Evolutionary conservation across 1,140 invertebrate genomes (phyloP).

Genomic region (Ectropis grisescens): DNA sequence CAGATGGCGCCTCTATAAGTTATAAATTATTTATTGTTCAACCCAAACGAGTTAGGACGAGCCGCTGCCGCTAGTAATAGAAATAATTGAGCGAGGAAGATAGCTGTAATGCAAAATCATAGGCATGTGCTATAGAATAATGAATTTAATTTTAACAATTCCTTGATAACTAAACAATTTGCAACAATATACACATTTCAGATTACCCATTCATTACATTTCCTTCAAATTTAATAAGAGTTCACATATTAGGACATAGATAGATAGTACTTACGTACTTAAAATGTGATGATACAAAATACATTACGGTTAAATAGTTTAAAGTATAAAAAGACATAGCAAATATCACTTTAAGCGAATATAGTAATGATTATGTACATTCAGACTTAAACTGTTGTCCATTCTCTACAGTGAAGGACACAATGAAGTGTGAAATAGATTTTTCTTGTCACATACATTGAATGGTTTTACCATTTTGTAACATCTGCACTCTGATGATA

Average conservation of each 20-base stretch:
- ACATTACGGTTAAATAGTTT: background rate
- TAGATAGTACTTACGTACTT: background rate
- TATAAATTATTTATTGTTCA: background rate
- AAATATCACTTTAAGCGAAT: too few species aligned
- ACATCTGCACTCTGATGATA: too few species aligned
- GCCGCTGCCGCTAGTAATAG: background rate
- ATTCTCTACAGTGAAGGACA: too few species aligned
- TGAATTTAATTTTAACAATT: constrained; percentile 57
- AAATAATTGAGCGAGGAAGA: background rate
- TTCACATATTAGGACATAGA: constrained; percentile 1
- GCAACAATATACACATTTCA: constrained; percentile 26
- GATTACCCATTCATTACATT: constrained; percentile 6
- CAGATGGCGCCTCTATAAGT: background rate
- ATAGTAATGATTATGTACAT: too few species aligned
- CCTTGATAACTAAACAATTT: constrained; percentile 36
- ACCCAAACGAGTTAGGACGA: too few species aligned
- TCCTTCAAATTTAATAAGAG: constrained; percentile 7
- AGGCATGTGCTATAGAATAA: constrained; percentile 29
- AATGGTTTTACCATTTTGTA: too few species aligned
- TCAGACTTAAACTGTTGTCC: too few species aligned
- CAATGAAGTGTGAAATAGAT: too few species aligned
- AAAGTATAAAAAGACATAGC: too few species aligned
- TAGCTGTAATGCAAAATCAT: background rate
- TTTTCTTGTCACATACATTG: too few species aligned
- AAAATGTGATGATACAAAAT: background rate